Base-by-base conservation (phyloP, 2,797 vertebrate species). In the Crocidura indochinensis region DNA sequence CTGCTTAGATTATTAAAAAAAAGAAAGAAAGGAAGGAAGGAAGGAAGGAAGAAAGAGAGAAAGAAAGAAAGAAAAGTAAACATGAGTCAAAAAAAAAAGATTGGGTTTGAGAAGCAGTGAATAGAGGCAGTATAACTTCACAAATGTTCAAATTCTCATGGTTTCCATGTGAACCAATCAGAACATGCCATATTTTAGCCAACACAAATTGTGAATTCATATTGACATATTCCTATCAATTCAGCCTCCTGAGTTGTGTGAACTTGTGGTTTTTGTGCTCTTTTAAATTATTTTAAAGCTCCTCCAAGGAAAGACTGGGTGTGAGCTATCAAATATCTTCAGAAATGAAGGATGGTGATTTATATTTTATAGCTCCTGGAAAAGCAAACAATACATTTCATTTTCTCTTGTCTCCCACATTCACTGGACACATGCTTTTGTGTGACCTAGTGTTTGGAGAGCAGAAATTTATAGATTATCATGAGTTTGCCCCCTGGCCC, bases 281-380 rank as follows among this genome's bases (percentile, higher is more conserved):
- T 75, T 94, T 85, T 65, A 65, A 88, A 74, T 87, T 72, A 65
- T 64, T 73, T 53, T 44, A 65, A 2, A 60, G 10, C 14, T 82
- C 27, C 27, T 89, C 44, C 29, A 67, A 84, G 31, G 62, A 60
- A 56, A 76, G 74, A 51, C 20, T 22, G 6, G 22, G 8, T 22
- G 22, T 86, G 74, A 80, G 46, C 11, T 90, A 76, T 84, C 5
- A 82, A 10, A n/a, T 74, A 14, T 72, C 68, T 20, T 49, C 3
- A 78, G 46, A 75, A 88, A 60, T 17, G 17, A 79, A 72, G 49
- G 26, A 31, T 51, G 12, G 24, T 60, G 67, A 31, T 94, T 62
- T 65, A 29, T 31, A 49, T 62, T 53, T 67, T 74, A 49, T 0
- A 44, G 5, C 29, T 62, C 20, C 10, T 69, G 38, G 67, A n/a